Evolutionary conservation across 2,797 vertebrate genomes (phyloP).

Genomic region (Picus viridis): DNA sequence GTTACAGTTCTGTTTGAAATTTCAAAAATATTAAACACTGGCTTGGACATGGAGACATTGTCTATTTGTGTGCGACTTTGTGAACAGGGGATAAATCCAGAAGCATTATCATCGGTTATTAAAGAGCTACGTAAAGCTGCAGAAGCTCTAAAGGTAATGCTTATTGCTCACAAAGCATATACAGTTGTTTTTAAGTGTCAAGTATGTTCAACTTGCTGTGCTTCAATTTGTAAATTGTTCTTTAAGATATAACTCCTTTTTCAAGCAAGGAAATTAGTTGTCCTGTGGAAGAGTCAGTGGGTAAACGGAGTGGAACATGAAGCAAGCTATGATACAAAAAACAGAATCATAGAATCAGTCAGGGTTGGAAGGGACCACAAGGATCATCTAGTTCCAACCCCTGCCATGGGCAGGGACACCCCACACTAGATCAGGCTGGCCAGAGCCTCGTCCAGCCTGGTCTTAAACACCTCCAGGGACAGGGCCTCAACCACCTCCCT

Average conservation of each 20-base stretch:
- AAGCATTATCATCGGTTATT: constrained; percentile 95
- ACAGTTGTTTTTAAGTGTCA: not conserved
- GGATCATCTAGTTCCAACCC: too few relatives aligned
- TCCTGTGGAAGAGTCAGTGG: not conserved
- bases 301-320: not conserved
- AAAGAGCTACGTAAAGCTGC: constrained; percentile 95
- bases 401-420: too few relatives aligned
- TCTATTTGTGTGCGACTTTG: constrained; percentile 97
- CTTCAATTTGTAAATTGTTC: not conserved
- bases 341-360: too few relatives aligned
- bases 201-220: not conserved
- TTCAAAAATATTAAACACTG: constrained; percentile 95
- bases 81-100: constrained; percentile 98
- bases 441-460: too few relatives aligned
- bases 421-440: too few relatives aligned
- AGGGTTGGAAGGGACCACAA: too few relatives aligned
- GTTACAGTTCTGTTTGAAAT: constrained; percentile 93
- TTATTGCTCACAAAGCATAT: not conserved
- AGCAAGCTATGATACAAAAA: not conserved
- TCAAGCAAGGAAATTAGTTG: not conserved
- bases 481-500: too few relatives aligned
- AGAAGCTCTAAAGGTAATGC: constrained; percentile 90
- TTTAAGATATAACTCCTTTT: not conserved
- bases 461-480: too few relatives aligned
- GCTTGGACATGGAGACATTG: constrained; percentile 95